Percentiles rank a stretch among this genome's conserved stretches.
Evolutionary conservation across 2,797 vertebrate genomes (phyloP).

Genomic region (Brotula barbata): DNA sequence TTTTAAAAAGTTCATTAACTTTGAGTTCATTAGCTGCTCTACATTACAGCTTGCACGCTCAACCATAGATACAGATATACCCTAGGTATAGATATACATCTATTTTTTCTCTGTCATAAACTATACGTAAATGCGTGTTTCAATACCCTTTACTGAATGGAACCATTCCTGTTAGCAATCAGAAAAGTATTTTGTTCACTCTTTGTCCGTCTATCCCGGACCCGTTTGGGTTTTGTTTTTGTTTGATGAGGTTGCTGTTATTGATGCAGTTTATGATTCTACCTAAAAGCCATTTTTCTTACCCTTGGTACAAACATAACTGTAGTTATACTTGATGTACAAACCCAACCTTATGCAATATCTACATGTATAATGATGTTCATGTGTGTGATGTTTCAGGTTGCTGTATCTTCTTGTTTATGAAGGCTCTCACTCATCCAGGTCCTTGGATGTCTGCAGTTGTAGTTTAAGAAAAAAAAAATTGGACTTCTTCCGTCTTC

Average conservation of each 20-base stretch:
- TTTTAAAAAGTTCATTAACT: slow-evolving; percentile 19
- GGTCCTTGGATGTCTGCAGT: no score
- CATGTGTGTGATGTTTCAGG: slow-evolving; percentile 13
- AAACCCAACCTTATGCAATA: slow-evolving; percentile 71
- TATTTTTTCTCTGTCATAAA: no score
- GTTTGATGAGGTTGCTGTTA: slow-evolving; percentile 8
- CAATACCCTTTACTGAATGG: slow-evolving; percentile 10
- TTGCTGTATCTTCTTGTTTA: slow-evolving; percentile 8
- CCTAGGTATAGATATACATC: no score
- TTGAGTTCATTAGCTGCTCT: slow-evolving; percentile 6
- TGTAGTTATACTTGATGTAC: slow-evolving; percentile 65
- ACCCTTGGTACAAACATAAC: slow-evolving; percentile 56
- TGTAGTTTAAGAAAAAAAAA: no score
- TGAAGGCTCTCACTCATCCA: no score
- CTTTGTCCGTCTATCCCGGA: slow-evolving; percentile 1
- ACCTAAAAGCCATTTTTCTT: slow-evolving; percentile 68
- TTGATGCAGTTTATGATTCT: slow-evolving; percentile 27
- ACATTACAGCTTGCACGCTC: slow-evolving; percentile 3
- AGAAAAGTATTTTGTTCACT: slow-evolving; percentile 7
- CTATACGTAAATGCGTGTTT: slow-evolving; percentile 15
- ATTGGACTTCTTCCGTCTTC: no score
- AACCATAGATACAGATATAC: background rate
- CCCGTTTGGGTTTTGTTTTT: slow-evolving; percentile 26
- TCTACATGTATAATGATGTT: slow-evolving; percentile 44
- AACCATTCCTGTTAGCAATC: slow-evolving; percentile 55